Conservation (phyloP, 2,113 vertebrate genomes). For the Lophochroa leadbeateri region DNA sequence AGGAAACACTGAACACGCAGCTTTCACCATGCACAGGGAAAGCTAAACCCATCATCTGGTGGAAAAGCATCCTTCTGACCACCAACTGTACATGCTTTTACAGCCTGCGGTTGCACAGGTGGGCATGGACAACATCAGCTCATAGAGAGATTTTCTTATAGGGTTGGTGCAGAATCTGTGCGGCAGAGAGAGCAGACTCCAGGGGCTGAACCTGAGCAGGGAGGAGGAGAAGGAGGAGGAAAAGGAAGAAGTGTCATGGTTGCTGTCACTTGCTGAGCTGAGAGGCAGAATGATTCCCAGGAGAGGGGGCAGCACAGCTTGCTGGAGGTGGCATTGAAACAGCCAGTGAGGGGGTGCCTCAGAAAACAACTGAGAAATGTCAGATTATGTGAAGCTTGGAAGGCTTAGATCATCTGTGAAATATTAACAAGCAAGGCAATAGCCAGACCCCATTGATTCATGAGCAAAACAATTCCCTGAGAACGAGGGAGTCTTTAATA, state of each 20-base stretch:
- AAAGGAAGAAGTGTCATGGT: background rate
- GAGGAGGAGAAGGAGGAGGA: background rate
- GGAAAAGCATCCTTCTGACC: background rate
- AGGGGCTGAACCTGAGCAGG: background rate
- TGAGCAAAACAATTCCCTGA: background rate
- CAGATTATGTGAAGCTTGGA: background rate
- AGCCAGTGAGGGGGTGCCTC: background rate
- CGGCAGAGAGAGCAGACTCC: background rate
- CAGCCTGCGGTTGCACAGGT: background rate
- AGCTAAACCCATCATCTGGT: background rate
- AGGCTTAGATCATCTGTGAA: background rate
- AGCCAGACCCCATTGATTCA: background rate
- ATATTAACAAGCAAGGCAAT: background rate
- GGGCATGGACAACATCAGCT: background rate
- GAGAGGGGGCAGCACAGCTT: constrained; percentile 26
- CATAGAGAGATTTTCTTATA: fast-evolving
- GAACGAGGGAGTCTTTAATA: background rate
- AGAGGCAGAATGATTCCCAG: background rate
- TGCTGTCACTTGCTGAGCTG: background rate
- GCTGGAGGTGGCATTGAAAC: constrained; percentile 10
- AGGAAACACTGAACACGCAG: background rate
- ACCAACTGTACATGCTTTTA: background rate
- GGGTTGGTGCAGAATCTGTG: background rate
- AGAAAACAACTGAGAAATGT: background rate
- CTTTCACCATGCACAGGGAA: background rate